A percentile compares a stretch with the other conserved stretches of the same genome.
Conservation (phyloP, 2,888 invertebrate genomes). For the Podabrus alpinus region DNA sequence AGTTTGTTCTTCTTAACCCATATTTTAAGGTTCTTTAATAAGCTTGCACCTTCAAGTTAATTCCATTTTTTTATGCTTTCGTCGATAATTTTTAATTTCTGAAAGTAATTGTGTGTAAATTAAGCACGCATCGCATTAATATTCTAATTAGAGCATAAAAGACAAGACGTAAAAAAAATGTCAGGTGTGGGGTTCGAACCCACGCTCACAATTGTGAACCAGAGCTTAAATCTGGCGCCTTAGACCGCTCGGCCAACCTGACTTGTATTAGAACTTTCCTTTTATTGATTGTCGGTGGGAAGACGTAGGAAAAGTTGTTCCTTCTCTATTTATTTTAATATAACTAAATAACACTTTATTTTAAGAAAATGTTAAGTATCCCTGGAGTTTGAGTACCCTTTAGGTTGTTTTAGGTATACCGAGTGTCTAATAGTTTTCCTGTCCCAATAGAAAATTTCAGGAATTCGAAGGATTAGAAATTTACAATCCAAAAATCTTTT, state of each 20-base stretch:
- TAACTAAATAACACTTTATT: too few relatives aligned
- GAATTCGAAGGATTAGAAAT: too few relatives aligned
- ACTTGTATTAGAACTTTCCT: constrained; percentile 40
- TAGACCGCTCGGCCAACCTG: constrained; percentile 73
- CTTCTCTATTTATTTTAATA: too few relatives aligned
- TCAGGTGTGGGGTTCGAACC: constrained; percentile 33
- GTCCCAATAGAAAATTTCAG: too few relatives aligned
- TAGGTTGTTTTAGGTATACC: too few relatives aligned
- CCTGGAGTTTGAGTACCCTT: too few relatives aligned
- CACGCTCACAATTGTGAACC: constrained; percentile 64
- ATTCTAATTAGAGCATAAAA: background rate
- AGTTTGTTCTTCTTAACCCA: background rate
- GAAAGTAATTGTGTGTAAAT: background rate
- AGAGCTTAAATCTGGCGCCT: constrained; percentile 73
- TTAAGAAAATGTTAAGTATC: too few relatives aligned
- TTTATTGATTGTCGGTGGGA: background rate
- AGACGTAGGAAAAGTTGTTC: too few relatives aligned
- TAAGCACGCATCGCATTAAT: background rate
- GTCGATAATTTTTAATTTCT: background rate
- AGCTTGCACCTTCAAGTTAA: background rate
- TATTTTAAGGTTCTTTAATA: background rate
- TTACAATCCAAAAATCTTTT: too few relatives aligned
- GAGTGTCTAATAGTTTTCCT: too few relatives aligned
- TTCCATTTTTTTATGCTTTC: background rate
- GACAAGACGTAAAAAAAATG: background rate